Evolutionary conservation across 2,113 vertebrate genomes (phyloP), one percentile per base, ranked within the genome.

Genomic region (Pachyramphus minor): DNA sequence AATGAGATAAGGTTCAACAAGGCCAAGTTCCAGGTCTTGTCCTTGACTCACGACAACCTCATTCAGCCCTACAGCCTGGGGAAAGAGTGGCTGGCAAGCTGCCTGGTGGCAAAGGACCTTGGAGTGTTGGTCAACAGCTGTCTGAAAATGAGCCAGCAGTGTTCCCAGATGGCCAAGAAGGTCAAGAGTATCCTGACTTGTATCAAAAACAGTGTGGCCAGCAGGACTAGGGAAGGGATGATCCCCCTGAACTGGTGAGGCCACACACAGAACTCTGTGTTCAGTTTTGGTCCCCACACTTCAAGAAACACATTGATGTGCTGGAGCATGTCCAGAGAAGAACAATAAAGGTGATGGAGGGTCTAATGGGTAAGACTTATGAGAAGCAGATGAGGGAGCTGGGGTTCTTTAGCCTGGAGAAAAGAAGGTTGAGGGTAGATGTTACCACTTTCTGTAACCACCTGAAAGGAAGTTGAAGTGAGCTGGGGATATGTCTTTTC

Each of bases 181-280:
- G 45, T 3, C 52, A 45, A 12, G 13, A 69, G n/a, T 33, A 60
- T 24, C 53, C 28, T 67, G 28, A 28, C 8, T 53, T 82, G 39
- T 6, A 2, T 4, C 53, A 89, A 62, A n/a, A n/a, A 14, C 0
- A 4, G 52, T 39, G 68, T 28, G 33, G 28, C 10, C 53, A 75
- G 33, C 53, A 74, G 60, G 37, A n/a, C 1, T 39, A 52, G 60
- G 52, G 15, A 39, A 74, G 33, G 24, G 23, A 52, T 21, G 49
- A 23, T 14, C 1, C 9, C 3, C 3, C 13, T 8, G 12, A 0
- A 11, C 28, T 52, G 33, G 4, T 0, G 28, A 67, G 33, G 8
- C 2, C 2, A 1, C 37, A n/a, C 1, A 24, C 39, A 1, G 3
- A 45, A 9, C 30, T 1, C 15, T 45, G 14, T 6, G 20, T 5